phyloP scores from a whole-genome alignment of 2,888 invertebrate species.

The Torymus aiolomorphi region DNA sequence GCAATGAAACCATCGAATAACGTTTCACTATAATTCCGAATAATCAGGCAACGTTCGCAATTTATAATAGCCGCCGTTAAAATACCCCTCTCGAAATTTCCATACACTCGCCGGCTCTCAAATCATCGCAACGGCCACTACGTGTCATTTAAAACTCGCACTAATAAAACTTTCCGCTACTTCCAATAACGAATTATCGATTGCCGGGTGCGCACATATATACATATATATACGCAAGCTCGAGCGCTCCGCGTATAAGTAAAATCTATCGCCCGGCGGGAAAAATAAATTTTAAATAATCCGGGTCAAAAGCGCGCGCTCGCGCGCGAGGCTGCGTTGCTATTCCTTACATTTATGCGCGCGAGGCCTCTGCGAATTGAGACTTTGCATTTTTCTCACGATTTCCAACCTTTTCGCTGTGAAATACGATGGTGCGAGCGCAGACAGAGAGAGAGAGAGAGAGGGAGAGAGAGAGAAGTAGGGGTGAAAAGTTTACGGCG shows the following conservation, averaged over 20 bases:
- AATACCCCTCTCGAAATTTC: no score
- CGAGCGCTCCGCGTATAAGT: slow-evolving; percentile 15
- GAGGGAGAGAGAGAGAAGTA: no score
- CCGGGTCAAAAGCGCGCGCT: not conserved
- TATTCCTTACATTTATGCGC: slow-evolving; percentile 6
- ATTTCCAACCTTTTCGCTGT: not conserved
- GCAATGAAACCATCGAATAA: no score
- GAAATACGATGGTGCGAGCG: no score
- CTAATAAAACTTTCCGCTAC: slow-evolving; percentile 18
- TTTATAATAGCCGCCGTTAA: no score
- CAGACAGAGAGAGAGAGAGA: no score
- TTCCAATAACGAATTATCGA: slow-evolving; percentile 45
- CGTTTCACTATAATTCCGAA: no score
- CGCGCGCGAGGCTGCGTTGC: not conserved
- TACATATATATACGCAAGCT: not conserved
- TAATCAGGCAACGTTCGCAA: no score
- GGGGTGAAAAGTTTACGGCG: no score
- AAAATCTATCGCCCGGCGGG: slow-evolving; percentile 41
- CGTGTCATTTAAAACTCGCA: slow-evolving; percentile 5
- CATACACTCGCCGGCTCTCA: no score
- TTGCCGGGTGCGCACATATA: not conserved
- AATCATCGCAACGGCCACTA: no score
- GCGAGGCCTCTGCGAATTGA: not conserved
- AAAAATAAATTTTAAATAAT: slow-evolving; percentile 49
- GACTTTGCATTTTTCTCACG: not conserved